These are phyloP conservation scores for Aramus guarauna DNA, from an alignment of 2,113 vertebrate species.

Conservation along the genomic window DNA sequence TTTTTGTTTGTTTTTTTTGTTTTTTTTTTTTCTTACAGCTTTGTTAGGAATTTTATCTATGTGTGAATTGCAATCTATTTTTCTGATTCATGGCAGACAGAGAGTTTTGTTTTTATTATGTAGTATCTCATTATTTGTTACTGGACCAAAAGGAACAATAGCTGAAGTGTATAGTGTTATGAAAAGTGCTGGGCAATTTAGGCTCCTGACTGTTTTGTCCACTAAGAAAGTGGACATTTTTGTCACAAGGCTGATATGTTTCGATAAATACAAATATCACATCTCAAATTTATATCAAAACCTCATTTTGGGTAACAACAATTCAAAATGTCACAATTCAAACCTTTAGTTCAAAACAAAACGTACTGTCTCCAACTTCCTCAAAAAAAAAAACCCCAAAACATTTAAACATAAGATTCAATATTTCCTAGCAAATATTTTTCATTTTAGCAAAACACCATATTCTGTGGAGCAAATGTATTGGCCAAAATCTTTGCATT, in stretches of 20 bases:
- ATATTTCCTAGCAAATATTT: neutral
- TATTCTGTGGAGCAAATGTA: neutral
- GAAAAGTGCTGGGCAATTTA: neutral
- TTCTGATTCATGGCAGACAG: neutral
- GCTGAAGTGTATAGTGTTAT: neutral
- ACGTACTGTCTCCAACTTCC: neutral
- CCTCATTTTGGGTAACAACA: neutral
- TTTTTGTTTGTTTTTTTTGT: too few relatives aligned
- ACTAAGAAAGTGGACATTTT: neutral
- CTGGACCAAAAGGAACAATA: neutral
- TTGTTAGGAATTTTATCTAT: neutral
- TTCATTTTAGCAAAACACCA: neutral
- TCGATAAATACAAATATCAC: neutral
- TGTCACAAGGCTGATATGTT: neutral
- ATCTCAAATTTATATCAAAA: neutral
- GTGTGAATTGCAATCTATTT: neutral
- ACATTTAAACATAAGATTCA: neutral
- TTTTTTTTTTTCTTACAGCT: neutral
- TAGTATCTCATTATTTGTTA: neutral
- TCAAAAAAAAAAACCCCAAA: too few relatives aligned
- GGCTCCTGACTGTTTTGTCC: neutral
- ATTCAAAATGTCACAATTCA: neutral
- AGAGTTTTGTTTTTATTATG: neutral
- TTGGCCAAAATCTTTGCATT: neutral
- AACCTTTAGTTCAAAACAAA: neutral